phyloP scores from a whole-genome alignment of 2,797 vertebrate species.

The Tragelaphus eurycerus region DNA sequence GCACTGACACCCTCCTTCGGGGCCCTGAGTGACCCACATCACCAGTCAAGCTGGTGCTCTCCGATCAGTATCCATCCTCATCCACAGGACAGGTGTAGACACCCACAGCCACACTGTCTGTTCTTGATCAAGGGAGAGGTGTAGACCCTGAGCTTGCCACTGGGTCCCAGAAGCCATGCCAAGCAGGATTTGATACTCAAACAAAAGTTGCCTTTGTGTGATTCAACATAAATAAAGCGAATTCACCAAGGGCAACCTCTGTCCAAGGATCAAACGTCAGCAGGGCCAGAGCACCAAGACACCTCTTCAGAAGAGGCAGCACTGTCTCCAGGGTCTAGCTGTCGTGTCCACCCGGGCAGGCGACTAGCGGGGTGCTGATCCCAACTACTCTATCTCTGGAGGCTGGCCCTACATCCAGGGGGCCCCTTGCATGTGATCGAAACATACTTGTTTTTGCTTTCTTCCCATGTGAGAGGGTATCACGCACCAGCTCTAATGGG shows the following conservation, averaged over 20 bases:
- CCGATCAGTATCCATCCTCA: neutral
- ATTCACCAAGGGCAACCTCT: conserved; percentile 74
- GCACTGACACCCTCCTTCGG: rapidly evolving
- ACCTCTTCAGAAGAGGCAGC: neutral
- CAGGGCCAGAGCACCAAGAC: neutral
- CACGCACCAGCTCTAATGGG: rapidly evolving
- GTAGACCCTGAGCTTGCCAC: neutral
- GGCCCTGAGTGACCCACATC: rapidly evolving
- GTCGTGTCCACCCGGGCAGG: rapidly evolving
- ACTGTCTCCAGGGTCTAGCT: neutral
- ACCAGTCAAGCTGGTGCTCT: rapidly evolving
- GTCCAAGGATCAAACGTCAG: conserved; percentile 62
- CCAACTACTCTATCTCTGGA: neutral
- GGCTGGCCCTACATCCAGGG: neutral
- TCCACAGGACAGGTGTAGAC: neutral
- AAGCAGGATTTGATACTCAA: conserved; percentile 68
- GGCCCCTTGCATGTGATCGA: rapidly evolving
- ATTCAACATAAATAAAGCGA: conserved; percentile 73
- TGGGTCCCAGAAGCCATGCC: conserved; percentile 28
- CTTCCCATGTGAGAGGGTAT: neutral
- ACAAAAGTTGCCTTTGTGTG: conserved; percentile 76
- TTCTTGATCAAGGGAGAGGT: neutral
- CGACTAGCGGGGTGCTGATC: too few relatives aligned
- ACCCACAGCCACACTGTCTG: rapidly evolving
- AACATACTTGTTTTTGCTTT: neutral